These are phyloP conservation scores for Poeciliopsis gracilis DNA, from an alignment of 2,797 vertebrate species.

Conservation along the genomic window DNA sequence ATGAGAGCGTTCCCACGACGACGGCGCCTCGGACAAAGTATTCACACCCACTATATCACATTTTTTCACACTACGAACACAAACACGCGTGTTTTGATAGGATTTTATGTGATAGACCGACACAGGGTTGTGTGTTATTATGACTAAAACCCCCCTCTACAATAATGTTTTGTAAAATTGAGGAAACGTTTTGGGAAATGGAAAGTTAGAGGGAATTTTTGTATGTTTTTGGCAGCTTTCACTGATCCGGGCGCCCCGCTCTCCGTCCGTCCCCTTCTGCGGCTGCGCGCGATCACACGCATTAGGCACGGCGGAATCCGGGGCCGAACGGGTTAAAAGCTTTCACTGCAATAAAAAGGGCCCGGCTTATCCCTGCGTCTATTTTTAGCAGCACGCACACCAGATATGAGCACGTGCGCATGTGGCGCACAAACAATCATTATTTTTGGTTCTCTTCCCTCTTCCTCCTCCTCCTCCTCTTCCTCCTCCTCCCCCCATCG, in stretches of 20 bases:
- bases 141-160: too few relatives aligned
- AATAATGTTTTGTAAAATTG: not conserved
- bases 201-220: not conserved
- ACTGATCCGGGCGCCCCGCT: slow-evolving; percentile 14
- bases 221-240: not conserved
- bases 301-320: slow-evolving; percentile 41
- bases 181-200: too few relatives aligned
- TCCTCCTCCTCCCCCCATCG: slow-evolving; percentile 20
- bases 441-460: slow-evolving; percentile 58
- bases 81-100: not conserved
- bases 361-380: slow-evolving; percentile 75
- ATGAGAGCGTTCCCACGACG: slow-evolving; percentile 14
- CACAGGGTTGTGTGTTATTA: not conserved
- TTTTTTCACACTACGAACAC: not conserved
- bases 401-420: slow-evolving; percentile 67
- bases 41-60: not conserved
- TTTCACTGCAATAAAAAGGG: slow-evolving; percentile 78
- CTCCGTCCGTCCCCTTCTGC: slow-evolving; percentile 46
- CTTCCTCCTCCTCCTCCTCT: not conserved
- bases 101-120: not conserved
- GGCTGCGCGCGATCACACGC: slow-evolving; percentile 32
- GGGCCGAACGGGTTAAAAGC: slow-evolving; percentile 77
- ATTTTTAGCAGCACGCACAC: slow-evolving; percentile 73
- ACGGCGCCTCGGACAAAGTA: not conserved
- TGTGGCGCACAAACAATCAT: slow-evolving; percentile 69